Evolutionary conservation across 2,797 vertebrate genomes (phyloP).

Genomic region (Acridotheres tristis): DNA sequence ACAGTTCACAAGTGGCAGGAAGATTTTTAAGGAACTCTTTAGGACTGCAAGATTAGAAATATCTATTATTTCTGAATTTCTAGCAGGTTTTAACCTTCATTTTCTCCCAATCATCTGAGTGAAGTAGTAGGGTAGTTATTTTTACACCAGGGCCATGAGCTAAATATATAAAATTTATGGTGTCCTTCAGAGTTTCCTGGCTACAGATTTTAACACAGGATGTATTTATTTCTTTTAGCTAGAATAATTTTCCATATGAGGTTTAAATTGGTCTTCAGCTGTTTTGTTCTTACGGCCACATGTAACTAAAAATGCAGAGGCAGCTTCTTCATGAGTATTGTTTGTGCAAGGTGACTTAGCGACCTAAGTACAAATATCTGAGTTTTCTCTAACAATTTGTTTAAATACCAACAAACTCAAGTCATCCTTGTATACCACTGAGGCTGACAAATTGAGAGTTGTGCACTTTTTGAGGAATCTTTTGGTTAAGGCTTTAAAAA

Average conservation of each 20-base stretch:
- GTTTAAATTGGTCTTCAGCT: constrained; percentile 1
- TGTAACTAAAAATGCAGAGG: neutral
- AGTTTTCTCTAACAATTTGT: constrained; percentile 22
- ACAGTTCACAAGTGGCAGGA: neutral
- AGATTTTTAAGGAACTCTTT: neutral
- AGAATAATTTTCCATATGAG: constrained; percentile 10
- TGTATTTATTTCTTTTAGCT: constrained; percentile 49
- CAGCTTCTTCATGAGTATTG: neutral
- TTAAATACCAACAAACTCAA: neutral
- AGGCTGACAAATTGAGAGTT: constrained; percentile 5
- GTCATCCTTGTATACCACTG: neutral
- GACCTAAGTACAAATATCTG: neutral
- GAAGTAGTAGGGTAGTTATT: neutral
- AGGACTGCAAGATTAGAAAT: neutral
- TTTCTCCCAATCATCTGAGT: neutral
- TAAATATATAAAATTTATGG: constrained; percentile 18
- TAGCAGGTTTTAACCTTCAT: neutral
- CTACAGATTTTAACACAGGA: constrained; percentile 43
- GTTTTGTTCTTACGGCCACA: constrained; percentile 5
- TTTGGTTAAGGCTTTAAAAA: constrained; percentile 49
- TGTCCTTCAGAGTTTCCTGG: constrained; percentile 32
- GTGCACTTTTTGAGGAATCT: neutral
- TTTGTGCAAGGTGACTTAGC: constrained; percentile 8
- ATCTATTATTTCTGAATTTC: neutral
- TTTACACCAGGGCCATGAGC: neutral